These are phyloP conservation scores for Dunckerocampus dactyliophorus DNA, from an alignment of 2,113 vertebrate genomes.

Conservation along the genomic window DNA sequence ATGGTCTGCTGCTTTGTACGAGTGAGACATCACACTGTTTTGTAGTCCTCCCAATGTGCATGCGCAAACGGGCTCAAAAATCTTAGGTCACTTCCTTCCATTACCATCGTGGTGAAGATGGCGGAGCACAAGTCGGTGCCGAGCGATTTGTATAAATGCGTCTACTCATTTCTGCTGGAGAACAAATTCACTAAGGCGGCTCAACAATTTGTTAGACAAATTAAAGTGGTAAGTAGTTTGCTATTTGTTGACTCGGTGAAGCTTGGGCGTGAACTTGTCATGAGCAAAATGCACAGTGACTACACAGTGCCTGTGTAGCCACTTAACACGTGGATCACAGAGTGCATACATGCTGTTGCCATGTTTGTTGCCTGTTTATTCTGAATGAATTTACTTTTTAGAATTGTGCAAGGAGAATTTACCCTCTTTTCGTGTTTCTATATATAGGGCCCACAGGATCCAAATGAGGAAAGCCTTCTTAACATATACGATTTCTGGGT, in stretches of 20 bases:
- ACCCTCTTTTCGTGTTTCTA: constrained; percentile 4
- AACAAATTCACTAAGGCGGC: constrained; percentile 78
- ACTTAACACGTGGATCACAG: constrained; percentile 38
- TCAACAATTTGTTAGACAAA: constrained; percentile 69
- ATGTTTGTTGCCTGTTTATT: not conserved
- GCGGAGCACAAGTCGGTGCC: constrained; percentile 65
- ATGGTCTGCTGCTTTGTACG: not conserved
- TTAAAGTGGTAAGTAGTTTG: constrained; percentile 69
- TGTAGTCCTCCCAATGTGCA: constrained; percentile 28
- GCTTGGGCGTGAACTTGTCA: not conserved
- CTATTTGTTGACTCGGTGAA: not conserved
- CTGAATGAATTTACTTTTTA: not conserved
- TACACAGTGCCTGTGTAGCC: not conserved
- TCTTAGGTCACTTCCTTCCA: constrained; percentile 13
- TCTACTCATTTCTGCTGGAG: constrained; percentile 74
- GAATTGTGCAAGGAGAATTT: not conserved
- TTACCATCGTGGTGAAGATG: constrained; percentile 69
- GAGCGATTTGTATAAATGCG: constrained; percentile 75
- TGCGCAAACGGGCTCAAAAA: constrained; percentile 12
- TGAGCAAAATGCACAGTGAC: not conserved
- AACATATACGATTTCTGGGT: constrained; percentile 75
- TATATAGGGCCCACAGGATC: constrained; percentile 68
- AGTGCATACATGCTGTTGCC: not conserved
- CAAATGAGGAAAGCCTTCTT: constrained; percentile 68
- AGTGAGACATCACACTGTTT: not conserved